Evolutionary conservation across 2,888 invertebrate species (phyloP).

Genomic region (Plagodis dolabraria): DNA sequence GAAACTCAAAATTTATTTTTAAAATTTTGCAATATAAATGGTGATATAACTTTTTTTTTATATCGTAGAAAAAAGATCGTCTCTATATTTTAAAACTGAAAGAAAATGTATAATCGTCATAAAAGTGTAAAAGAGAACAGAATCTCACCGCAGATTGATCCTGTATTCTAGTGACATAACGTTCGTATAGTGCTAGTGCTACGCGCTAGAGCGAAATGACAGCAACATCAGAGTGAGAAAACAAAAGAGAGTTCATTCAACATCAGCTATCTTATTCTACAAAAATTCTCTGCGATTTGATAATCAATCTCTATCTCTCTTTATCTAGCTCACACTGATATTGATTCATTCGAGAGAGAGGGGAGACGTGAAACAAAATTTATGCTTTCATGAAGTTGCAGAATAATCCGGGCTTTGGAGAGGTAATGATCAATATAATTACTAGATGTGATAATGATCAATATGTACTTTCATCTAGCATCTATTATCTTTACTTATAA

Average conservation of each 20-base stretch:
- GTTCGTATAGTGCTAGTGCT: conserved; percentile 62
- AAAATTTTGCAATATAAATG: too few species aligned
- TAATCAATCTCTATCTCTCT: conserved; percentile 61
- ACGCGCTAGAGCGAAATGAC: conserved; percentile 70
- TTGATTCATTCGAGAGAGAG: conserved; percentile 46
- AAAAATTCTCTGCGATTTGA: conserved; percentile 64
- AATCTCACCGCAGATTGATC: conserved; percentile 77
- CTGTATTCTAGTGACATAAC: conserved; percentile 72
- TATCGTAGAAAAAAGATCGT: too few species aligned
- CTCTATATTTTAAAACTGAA: background rate
- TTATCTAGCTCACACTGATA: conserved; percentile 47
- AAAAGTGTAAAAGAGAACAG: conserved; percentile 41
- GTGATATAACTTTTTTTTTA: too few species aligned
- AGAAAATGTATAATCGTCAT: background rate
- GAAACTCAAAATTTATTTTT: too few species aligned
- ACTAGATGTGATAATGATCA: background rate
- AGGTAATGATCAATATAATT: conserved; percentile 6
- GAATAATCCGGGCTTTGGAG: conserved; percentile 68
- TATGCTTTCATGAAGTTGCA: conserved; percentile 64
- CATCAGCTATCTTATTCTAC: conserved; percentile 71
- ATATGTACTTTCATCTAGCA: too few species aligned
- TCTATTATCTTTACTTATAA: too few species aligned
- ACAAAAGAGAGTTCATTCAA: conserved; percentile 76
- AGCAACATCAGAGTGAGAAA: conserved; percentile 69
- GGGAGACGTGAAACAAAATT: conserved; percentile 42